Evolutionary conservation across 2,797 vertebrate species (phyloP).

Genomic region (Scyliorhinus canicula): DNA sequence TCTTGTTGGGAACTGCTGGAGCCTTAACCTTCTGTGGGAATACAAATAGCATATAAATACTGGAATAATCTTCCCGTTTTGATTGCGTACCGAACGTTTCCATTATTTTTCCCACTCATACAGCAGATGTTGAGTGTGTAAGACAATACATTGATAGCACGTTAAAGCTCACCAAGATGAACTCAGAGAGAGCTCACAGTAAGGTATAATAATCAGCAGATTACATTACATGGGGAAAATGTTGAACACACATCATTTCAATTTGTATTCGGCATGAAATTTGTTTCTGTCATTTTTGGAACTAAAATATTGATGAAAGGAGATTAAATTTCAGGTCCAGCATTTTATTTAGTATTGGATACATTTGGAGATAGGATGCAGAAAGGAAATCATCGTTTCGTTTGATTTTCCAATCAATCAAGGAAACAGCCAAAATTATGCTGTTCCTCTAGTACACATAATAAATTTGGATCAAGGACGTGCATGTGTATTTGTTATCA

Average conservation of each 20-base stretch:
- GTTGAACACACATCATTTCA: constrained; percentile 23
- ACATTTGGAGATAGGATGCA: not conserved
- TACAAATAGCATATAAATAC: not conserved
- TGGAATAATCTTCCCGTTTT: not conserved
- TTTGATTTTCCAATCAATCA: constrained; percentile 17
- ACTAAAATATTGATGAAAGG: constrained; percentile 36
- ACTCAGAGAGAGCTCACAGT: not conserved
- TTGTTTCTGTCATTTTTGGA: constrained; percentile 25
- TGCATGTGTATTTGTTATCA: not conserved
- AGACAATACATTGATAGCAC: not conserved
- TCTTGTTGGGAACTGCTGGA: not conserved
- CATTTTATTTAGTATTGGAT: not conserved
- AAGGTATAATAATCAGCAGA: not conserved
- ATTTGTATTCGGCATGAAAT: constrained; percentile 26
- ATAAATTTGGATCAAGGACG: constrained; percentile 26
- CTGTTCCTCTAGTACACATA: not conserved
- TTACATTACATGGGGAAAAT: not conserved
- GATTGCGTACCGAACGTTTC: not conserved
- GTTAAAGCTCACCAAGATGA: not conserved
- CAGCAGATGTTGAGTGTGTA: not conserved
- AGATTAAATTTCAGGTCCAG: constrained; percentile 18
- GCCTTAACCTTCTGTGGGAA: not conserved
- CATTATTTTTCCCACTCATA: not conserved
- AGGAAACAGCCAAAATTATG: not conserved
- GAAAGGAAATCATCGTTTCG: not conserved